Conservation (phyloP, 2,888 invertebrate species). For the Amiota mariae region DNA sequence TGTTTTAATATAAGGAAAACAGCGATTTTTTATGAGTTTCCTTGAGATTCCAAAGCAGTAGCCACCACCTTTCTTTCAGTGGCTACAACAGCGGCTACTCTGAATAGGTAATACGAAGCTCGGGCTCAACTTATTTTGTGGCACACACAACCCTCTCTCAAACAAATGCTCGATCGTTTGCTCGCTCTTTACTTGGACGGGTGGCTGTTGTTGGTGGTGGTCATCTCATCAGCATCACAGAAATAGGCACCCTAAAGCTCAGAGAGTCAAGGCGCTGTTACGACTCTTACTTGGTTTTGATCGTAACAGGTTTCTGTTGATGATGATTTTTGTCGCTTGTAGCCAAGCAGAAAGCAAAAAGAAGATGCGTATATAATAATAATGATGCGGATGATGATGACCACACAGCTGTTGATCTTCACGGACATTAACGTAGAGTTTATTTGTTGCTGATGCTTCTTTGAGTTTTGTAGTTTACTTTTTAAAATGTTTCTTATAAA, state of each 20-base stretch:
- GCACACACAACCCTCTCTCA: slow-evolving; percentile 42
- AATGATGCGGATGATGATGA: background rate
- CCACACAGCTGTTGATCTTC: slow-evolving; percentile 61
- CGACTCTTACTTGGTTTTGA: slow-evolving; percentile 55
- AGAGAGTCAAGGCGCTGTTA: too few relatives aligned
- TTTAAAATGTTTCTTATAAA: too few relatives aligned
- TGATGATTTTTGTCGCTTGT: slow-evolving; percentile 44
- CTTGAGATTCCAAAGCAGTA: slow-evolving; percentile 3
- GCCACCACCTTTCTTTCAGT: slow-evolving; percentile 17
- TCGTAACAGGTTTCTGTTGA: slow-evolving; percentile 70
- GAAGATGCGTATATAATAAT: too few relatives aligned
- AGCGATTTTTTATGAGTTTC: slow-evolving; percentile 42
- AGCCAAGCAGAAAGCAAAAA: slow-evolving; percentile 14
- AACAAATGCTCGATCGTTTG: background rate
- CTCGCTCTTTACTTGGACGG: slow-evolving; percentile 22
- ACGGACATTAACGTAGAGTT: slow-evolving; percentile 60
- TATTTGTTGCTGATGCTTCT: slow-evolving; percentile 37
- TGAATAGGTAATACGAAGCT: slow-evolving; percentile 41
- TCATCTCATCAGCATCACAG: slow-evolving; percentile 10
- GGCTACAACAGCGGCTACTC: slow-evolving; percentile 12
- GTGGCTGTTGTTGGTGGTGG: background rate
- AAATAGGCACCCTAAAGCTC: slow-evolving; percentile 43
- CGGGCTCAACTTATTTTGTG: background rate
- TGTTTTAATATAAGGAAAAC: slow-evolving; percentile 67
- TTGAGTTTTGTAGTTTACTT: slow-evolving; percentile 18